Conservation (phyloP, 2,797 vertebrate genomes). For the Phyllotis vaccarum region DNA sequence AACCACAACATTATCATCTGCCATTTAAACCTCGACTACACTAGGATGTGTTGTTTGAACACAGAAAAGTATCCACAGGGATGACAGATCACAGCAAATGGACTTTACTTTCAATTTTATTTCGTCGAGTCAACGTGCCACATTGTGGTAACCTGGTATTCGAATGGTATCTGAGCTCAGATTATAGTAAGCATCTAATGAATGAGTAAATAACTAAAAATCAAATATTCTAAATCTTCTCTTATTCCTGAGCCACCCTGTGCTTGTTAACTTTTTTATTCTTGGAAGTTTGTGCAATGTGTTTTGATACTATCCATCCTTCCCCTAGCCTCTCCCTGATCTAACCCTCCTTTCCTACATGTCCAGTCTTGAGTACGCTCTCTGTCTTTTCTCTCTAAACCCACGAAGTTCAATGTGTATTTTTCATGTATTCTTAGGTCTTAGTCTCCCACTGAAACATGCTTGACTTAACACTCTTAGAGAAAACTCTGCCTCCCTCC, state of each 20-base stretch:
- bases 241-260: background rate
- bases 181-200: background rate
- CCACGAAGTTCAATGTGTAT: background rate
- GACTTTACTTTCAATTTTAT: constrained; percentile 44
- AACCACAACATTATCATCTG: background rate
- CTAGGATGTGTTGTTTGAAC: background rate
- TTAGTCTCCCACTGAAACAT: background rate
- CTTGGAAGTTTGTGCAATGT: background rate
- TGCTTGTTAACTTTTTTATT: background rate
- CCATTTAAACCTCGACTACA: constrained; percentile 41
- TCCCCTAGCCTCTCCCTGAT: background rate
- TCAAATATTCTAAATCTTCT: background rate
- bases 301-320: background rate
- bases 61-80: constrained; percentile 8
- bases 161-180: background rate
- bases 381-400: background rate
- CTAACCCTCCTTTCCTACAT: background rate
- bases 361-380: background rate
- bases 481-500: background rate
- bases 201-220: background rate
- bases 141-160: background rate
- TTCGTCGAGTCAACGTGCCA: background rate
- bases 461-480: background rate
- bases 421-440: background rate
- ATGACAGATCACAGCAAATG: constrained; percentile 33